Evolutionary conservation across 2,113 vertebrate species (phyloP).

Genomic region (Oncorhynchus nerka): DNA sequence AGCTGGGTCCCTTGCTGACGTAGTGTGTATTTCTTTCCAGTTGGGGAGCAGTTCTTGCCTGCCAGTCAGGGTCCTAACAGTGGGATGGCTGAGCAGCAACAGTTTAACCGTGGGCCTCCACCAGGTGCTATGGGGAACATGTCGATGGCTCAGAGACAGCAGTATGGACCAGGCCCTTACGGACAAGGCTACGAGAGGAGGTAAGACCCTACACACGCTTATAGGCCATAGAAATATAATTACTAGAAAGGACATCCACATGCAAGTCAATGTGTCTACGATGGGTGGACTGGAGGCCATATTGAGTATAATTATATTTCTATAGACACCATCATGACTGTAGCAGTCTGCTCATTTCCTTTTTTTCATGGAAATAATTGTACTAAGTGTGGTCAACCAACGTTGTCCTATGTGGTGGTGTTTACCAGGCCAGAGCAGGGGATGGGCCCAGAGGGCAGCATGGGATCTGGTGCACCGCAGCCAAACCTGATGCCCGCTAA

Average conservation of each 20-base stretch:
- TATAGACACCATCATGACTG: no score
- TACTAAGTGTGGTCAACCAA: neutral
- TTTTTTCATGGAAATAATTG: no score
- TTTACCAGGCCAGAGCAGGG: conserved; percentile 84
- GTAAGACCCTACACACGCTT: conserved; percentile 44
- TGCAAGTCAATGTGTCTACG: no score
- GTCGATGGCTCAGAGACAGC: conserved; percentile 91
- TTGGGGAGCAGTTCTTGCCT: conserved; percentile 94
- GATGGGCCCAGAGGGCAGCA: conserved; percentile 87
- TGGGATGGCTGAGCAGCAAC: conserved; percentile 82
- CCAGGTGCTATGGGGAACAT: conserved; percentile 84
- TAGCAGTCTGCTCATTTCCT: no score
- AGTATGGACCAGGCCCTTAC: conserved; percentile 80
- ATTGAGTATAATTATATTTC: no score
- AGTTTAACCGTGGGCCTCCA: conserved; percentile 82
- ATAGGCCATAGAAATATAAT: no score
- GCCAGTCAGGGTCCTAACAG: conserved; percentile 90
- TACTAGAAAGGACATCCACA: no score
- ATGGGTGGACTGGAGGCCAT: no score
- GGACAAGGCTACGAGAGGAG: conserved; percentile 90
- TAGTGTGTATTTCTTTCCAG: conserved; percentile 58
- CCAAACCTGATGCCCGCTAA: conserved; percentile 86
- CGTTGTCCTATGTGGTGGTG: neutral
- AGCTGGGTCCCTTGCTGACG: neutral
- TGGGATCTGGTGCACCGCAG: conserved; percentile 84